Evolutionary conservation across 2,888 invertebrate species (phyloP).

Genomic region (Chironomus tentans): DNA sequence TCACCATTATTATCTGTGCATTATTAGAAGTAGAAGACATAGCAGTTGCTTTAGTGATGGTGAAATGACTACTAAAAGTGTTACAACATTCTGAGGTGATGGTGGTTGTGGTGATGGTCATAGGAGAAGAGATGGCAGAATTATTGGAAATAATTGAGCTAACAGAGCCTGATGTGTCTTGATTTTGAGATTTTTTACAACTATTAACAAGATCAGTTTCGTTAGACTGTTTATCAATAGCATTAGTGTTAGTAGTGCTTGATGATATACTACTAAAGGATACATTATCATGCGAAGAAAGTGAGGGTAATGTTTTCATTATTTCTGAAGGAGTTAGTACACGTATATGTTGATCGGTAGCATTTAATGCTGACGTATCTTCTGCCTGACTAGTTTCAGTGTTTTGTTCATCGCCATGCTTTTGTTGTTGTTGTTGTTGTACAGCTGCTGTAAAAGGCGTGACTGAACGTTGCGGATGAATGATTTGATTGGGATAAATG

Average conservation of each 20-base stretch:
- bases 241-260: neutral
- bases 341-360: constrained; percentile 72
- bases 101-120: constrained; percentile 17
- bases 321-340: constrained; percentile 84
- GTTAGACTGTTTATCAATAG: neutral
- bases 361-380: constrained; percentile 33
- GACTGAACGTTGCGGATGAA: constrained; percentile 41
- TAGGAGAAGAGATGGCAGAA: constrained; percentile 23
- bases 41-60: constrained; percentile 17
- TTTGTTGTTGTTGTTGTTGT: constrained; percentile 14
- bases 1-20: constrained; percentile 28
- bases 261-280: constrained; percentile 14
- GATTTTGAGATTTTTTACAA: neutral
- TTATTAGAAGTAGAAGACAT: constrained; percentile 24
- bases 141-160: constrained; percentile 1
- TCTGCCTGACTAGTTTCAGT: constrained; percentile 30
- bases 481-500: constrained; percentile 2
- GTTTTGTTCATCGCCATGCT: neutral
- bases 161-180: constrained; percentile 23
- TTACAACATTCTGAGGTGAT: constrained; percentile 25
- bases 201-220: neutral
- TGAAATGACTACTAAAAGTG: constrained; percentile 21
- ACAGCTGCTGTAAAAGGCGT: constrained; percentile 32
- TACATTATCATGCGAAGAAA: constrained; percentile 36
- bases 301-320: constrained; percentile 81